Evolutionary conservation across 2,888 invertebrate genomes (phyloP).

Genomic region (Mellilla xanthometata): DNA sequence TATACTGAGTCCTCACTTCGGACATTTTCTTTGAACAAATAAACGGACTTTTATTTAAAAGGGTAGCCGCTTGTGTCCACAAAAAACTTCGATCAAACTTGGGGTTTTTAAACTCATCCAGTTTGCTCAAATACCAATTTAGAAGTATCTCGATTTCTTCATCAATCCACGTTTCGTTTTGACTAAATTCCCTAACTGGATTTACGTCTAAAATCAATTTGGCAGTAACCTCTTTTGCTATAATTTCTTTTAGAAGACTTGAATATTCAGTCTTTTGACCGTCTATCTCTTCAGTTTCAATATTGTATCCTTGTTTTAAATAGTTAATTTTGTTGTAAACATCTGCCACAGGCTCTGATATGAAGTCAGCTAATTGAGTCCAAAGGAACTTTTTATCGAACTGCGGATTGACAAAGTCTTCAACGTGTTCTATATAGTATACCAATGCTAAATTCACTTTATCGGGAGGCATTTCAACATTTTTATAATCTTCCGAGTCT

Average conservation of each 20-base stretch:
- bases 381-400: slow-evolving; percentile 67
- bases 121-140: slow-evolving; percentile 66
- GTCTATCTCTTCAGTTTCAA: slow-evolving; percentile 39
- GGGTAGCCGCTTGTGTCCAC: slow-evolving; percentile 64
- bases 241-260: slow-evolving; percentile 49
- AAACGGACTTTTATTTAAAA: slow-evolving; percentile 60
- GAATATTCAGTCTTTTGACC: slow-evolving; percentile 39
- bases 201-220: slow-evolving; percentile 46
- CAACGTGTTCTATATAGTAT: slow-evolving; percentile 63
- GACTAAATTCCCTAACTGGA: slow-evolving; percentile 37
- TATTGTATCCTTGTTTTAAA: slow-evolving; percentile 56
- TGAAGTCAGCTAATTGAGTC: slow-evolving; percentile 57
- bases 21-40: slow-evolving; percentile 72
- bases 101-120: slow-evolving; percentile 73
- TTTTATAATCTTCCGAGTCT: slow-evolving; percentile 48
- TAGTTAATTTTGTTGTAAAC: slow-evolving; percentile 66
- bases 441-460: slow-evolving; percentile 57
- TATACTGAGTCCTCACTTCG: slow-evolving; percentile 64
- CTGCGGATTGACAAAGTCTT: slow-evolving; percentile 64
- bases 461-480: slow-evolving; percentile 47
- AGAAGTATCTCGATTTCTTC: slow-evolving; percentile 58
- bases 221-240: slow-evolving; percentile 48
- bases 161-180: slow-evolving; percentile 54
- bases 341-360: slow-evolving; percentile 54
- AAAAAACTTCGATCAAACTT: slow-evolving; percentile 65